A percentile compares a stretch with the other conserved stretches of the same genome.
Evolutionary conservation across 2,113 vertebrate genomes (phyloP).

Genomic region (Narcine bancroftii): DNA sequence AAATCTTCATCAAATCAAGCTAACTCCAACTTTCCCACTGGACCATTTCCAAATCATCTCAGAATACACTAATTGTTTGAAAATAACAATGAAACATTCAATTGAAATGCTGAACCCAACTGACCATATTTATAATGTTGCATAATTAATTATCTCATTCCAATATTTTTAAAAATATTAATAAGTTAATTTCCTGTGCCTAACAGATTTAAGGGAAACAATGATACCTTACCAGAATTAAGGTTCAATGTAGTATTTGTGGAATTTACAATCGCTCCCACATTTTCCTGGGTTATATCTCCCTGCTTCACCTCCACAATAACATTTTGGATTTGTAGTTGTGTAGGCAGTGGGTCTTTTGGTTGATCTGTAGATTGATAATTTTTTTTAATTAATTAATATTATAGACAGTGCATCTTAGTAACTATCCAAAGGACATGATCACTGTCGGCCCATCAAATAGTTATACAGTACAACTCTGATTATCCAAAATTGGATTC

Average conservation of each 20-base stretch:
- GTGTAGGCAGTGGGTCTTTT: background rate
- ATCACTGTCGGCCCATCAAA: background rate
- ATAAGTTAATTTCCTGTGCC: too few relatives aligned
- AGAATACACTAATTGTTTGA: background rate
- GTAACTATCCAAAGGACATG: background rate
- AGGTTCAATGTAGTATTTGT: conserved; percentile 45
- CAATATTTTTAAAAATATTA: background rate
- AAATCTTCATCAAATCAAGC: background rate
- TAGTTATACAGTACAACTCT: background rate
- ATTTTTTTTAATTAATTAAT: background rate
- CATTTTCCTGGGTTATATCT: conserved; percentile 44
- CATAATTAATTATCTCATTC: background rate
- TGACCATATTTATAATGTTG: background rate
- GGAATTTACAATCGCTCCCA: conserved; percentile 48
- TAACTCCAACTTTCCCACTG: background rate
- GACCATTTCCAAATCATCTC: background rate
- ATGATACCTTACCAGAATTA: conserved; percentile 40
- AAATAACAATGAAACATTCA: too few relatives aligned
- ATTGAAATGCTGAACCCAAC: background rate
- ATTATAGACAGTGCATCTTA: background rate
- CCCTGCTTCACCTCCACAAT: conserved; percentile 48
- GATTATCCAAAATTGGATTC: too few relatives aligned
- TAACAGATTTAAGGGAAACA: too few relatives aligned
- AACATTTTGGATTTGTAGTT: conserved; percentile 45
- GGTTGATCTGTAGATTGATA: background rate